Evolutionary conservation across 1,140 invertebrate species (phyloP).

Genomic region (Magallana gigas): DNA sequence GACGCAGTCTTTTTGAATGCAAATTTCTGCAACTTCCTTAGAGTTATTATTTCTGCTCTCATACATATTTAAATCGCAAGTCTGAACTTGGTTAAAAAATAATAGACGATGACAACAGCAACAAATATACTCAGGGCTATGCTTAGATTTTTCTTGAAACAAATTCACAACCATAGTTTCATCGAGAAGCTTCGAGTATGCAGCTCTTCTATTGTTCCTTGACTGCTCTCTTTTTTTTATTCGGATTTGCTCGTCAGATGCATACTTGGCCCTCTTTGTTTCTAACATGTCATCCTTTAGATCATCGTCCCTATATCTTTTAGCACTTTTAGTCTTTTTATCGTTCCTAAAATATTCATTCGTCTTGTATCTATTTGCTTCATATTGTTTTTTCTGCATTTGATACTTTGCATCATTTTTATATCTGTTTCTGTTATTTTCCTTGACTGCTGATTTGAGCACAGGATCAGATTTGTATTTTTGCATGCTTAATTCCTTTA

Average conservation of each 20-base stretch:
- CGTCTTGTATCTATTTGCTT: neutral
- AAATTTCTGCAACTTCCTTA: neutral
- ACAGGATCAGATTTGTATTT: neutral
- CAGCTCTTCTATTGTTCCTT: neutral
- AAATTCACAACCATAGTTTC: neutral
- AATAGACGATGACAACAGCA: neutral
- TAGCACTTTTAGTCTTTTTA: neutral
- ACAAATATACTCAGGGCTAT: neutral
- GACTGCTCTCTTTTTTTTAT: neutral
- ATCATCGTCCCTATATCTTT: conserved; percentile 31
- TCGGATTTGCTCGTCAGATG: neutral
- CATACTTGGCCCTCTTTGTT: neutral
- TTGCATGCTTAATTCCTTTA: neutral
- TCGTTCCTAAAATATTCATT: conserved; percentile 6
- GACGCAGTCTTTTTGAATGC: neutral
- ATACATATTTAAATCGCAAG: neutral
- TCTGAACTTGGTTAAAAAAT: neutral
- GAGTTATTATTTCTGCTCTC: neutral
- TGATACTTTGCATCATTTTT: conserved; percentile 14
- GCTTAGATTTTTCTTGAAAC: neutral
- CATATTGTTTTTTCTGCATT: neutral
- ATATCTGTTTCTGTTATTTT: neutral
- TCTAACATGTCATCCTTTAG: neutral
- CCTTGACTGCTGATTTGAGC: neutral
- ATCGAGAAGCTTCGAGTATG: neutral